Conservation (phyloP, 1,140 invertebrate species). For the Pentalonia nigronervosa region DNA sequence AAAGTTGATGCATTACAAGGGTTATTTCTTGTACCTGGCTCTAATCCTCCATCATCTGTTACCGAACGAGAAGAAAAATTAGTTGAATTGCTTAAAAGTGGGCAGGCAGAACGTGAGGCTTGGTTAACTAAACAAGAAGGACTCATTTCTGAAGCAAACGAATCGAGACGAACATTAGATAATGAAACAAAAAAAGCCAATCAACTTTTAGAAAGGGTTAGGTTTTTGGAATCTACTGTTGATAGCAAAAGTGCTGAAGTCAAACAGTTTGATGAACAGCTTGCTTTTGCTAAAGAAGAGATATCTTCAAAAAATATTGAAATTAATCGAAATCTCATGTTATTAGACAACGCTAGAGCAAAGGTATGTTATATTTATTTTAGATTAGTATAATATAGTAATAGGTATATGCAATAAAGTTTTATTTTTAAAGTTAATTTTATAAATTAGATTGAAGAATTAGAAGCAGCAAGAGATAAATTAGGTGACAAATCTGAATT, state of each 20-base stretch:
- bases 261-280: constrained; percentile 75
- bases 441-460: constrained; percentile 67
- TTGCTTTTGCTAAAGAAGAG: constrained; percentile 73
- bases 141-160: constrained; percentile 72
- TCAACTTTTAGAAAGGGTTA: constrained; percentile 70
- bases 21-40: constrained; percentile 69
- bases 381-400: neutral
- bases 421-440: constrained; percentile 13
- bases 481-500: constrained; percentile 72
- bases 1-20: constrained; percentile 78
- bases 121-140: constrained; percentile 83
- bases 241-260: constrained; percentile 77
- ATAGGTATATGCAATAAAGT: neutral
- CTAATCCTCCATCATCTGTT: constrained; percentile 66
- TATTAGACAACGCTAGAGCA: constrained; percentile 81
- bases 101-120: constrained; percentile 79
- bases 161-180: constrained; percentile 66
- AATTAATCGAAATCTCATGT: constrained; percentile 75
- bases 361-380: constrained; percentile 65
- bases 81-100: constrained; percentile 84
- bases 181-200: constrained; percentile 70
- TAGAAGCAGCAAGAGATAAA: constrained; percentile 69
- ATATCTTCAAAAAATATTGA: constrained; percentile 72
- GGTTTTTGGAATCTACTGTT: constrained; percentile 73
- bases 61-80: constrained; percentile 81